phyloP scores from a whole-genome alignment of 2,113 vertebrate species.

The Phalacrocorax carbo region DNA sequence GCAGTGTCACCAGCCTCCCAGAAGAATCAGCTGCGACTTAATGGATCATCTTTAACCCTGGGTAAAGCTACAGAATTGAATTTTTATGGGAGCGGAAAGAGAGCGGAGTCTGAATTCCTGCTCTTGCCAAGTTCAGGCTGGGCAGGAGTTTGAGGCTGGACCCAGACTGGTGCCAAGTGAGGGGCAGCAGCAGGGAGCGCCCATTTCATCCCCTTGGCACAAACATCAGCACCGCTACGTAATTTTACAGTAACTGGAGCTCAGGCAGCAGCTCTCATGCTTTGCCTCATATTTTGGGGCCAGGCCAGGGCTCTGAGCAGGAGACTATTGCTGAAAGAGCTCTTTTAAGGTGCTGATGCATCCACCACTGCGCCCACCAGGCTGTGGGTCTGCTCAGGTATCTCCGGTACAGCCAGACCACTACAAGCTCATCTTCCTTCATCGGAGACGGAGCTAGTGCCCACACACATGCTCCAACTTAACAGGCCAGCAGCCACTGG shows the following conservation, averaged over 20 bases:
- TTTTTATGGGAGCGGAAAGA: background rate
- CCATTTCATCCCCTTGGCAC: background rate
- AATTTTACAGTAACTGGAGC: background rate
- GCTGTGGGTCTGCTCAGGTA: background rate
- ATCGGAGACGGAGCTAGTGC: rapidly evolving
- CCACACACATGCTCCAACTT: rapidly evolving
- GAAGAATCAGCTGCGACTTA: background rate
- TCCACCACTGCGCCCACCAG: background rate
- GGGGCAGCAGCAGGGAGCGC: background rate
- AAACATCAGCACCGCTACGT: rapidly evolving
- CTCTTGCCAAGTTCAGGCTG: background rate
- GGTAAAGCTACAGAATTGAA: background rate
- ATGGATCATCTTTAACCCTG: background rate
- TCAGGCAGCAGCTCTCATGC: background rate
- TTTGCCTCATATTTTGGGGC: background rate
- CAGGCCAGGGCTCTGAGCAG: background rate
- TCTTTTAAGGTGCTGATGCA: background rate
- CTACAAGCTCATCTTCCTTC: background rate
- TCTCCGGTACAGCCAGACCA: background rate
- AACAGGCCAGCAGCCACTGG: background rate
- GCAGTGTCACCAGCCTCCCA: background rate
- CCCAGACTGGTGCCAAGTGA: background rate
- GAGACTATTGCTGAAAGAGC: background rate
- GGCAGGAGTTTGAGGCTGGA: background rate
- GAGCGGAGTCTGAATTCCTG: background rate